Evolutionary conservation across 2,113 vertebrate genomes (phyloP).

Genomic region (Dipodomys ordii): DNA sequence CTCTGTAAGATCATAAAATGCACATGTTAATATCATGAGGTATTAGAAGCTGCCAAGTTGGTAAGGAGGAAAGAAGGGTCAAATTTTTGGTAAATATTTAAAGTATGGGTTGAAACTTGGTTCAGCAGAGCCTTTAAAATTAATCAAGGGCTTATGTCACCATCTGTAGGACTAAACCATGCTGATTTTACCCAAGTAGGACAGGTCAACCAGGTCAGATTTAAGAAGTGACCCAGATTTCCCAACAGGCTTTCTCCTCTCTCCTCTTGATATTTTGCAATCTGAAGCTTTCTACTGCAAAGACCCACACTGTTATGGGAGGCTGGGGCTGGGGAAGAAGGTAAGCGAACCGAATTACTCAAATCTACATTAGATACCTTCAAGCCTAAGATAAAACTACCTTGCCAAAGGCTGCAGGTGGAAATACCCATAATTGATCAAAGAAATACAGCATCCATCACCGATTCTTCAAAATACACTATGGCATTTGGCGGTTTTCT

Average conservation of each 20-base stretch:
- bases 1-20: slow-evolving; percentile 53
- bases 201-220: neutral
- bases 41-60: slow-evolving; percentile 57
- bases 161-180: neutral
- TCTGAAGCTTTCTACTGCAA: neutral
- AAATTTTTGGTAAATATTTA: neutral
- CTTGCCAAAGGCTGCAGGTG: neutral
- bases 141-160: neutral
- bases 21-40: slow-evolving; percentile 11
- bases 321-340: no score
- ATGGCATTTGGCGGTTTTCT: slow-evolving; percentile 35
- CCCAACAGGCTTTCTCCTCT: neutral
- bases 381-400: rapidly evolving
- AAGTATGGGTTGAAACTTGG: slow-evolving; percentile 26
- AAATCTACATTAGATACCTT: neutral
- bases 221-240: neutral
- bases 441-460: neutral
- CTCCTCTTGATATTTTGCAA: neutral
- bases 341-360: neutral
- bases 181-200: neutral
- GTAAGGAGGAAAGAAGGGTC: slow-evolving; percentile 22
- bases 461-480: slow-evolving; percentile 52
- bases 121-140: neutral
- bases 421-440: neutral
- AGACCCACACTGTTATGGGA: neutral